Conservation (phyloP, 2,797 vertebrate genomes). For the Momotus momota region DNA sequence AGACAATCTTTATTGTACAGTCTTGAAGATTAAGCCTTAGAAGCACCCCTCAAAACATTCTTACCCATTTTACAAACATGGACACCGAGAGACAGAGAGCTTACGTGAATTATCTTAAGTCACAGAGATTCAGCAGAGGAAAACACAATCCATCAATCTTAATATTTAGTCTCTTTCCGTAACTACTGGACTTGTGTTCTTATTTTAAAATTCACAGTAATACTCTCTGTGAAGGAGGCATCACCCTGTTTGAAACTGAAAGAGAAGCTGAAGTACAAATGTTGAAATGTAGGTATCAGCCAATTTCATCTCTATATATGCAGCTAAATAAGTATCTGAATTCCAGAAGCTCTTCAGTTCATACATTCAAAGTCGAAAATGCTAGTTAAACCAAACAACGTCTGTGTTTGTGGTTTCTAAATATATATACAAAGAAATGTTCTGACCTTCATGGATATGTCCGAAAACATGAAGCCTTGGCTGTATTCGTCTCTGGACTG, state of each 20-base stretch:
- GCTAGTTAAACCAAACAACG: neutral
- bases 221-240: neutral
- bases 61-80: neutral
- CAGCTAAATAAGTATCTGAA: neutral
- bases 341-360: neutral
- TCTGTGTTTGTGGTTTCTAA: neutral
- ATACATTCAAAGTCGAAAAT: neutral
- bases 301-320: neutral
- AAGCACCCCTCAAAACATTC: neutral
- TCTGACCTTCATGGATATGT: constrained; percentile 96
- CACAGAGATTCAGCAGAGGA: neutral
- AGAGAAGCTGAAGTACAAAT: neutral
- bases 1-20: neutral
- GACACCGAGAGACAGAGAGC: neutral
- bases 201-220: neutral
- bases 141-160: neutral
- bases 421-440: neutral
- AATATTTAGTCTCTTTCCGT: neutral
- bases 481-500: constrained; percentile 94
- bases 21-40: neutral
- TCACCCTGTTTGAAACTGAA: neutral
- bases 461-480: constrained; percentile 95
- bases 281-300: neutral
- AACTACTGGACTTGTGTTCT: neutral
- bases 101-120: neutral